Percentiles rank a stretch among this genome's conserved stretches.
Evolutionary conservation across 2,113 vertebrate species (phyloP).

Genomic region (Dicentrarchus labrax): DNA sequence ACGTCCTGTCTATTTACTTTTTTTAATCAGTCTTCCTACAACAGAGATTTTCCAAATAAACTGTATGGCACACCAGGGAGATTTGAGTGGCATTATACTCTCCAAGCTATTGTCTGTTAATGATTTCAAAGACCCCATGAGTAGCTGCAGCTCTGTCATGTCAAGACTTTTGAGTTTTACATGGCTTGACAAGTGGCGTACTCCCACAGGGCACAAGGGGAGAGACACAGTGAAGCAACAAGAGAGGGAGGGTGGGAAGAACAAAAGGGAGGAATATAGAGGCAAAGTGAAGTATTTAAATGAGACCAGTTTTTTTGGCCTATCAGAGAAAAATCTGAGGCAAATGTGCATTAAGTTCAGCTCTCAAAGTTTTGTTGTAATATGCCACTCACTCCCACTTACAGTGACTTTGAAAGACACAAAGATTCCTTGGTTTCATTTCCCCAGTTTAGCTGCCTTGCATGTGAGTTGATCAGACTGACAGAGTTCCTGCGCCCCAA

Average conservation of each 20-base stretch:
- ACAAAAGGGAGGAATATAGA: neutral
- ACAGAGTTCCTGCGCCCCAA: constrained; percentile 85
- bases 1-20: neutral
- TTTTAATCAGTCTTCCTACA: neutral
- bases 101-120: constrained; percentile 65
- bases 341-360: constrained; percentile 10
- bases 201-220: constrained; percentile 47
- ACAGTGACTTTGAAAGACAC: constrained; percentile 18
- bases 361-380: constrained; percentile 6
- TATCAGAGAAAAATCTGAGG: neutral
- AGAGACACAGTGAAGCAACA: neutral
- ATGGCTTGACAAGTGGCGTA: constrained; percentile 56
- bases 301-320: constrained; percentile 5
- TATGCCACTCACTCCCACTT: constrained; percentile 6
- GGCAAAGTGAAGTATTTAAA: constrained; percentile 13
- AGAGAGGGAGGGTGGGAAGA: neutral
- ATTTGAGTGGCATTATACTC: constrained; percentile 49
- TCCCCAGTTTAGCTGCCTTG: constrained; percentile 66
- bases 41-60: constrained; percentile 8
- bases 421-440: constrained; percentile 37
- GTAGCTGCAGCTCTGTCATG: constrained; percentile 57
- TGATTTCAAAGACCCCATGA: constrained; percentile 64
- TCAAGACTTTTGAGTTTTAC: constrained; percentile 64
- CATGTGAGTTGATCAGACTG: constrained; percentile 84
- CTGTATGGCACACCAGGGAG: neutral